Conservation (phyloP, 2,797 vertebrate species). For the Iguana delicatissima region DNA sequence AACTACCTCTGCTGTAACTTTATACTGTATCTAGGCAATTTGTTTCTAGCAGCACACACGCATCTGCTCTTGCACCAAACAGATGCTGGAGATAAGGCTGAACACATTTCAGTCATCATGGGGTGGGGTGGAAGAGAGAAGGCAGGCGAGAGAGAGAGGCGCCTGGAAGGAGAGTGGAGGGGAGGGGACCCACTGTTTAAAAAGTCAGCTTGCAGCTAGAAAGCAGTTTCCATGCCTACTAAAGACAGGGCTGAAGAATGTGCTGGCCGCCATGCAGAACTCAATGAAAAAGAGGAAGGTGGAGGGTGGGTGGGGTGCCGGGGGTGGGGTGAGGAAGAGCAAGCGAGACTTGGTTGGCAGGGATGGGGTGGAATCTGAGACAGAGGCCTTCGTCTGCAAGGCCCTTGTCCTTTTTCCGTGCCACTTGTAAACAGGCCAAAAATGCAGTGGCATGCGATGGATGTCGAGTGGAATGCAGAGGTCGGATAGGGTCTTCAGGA, state of each 20-base stretch:
- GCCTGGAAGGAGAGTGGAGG: constrained; percentile 65
- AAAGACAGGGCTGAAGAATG: constrained; percentile 82
- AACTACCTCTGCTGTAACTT: constrained; percentile 78
- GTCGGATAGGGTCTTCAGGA: constrained; percentile 73
- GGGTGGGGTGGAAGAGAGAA: constrained; percentile 31
- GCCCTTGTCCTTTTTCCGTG: constrained; percentile 75
- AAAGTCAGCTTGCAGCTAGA: constrained; percentile 78
- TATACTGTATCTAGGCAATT: constrained; percentile 72
- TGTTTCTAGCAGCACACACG: constrained; percentile 68
- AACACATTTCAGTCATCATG: constrained; percentile 62
- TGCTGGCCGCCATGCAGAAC: constrained; percentile 80
- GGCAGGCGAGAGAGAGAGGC: background rate
- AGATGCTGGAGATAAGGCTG: constrained; percentile 79
- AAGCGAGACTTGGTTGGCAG: constrained; percentile 80
- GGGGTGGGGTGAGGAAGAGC: constrained; percentile 70
- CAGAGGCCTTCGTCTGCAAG: constrained; percentile 78
- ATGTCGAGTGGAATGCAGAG: constrained; percentile 80
- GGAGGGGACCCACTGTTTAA: background rate
- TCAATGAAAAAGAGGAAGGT: constrained; percentile 83
- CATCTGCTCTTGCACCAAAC: constrained; percentile 1
- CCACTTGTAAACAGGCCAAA: constrained; percentile 83
- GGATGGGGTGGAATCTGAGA: constrained; percentile 81
- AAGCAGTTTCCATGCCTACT: constrained; percentile 86
- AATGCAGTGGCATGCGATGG: constrained; percentile 79
- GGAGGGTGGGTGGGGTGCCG: background rate